Percentiles rank a stretch among this genome's conserved stretches.
These are phyloP conservation scores for Takifugu rubripes DNA, from an alignment of 2,797 vertebrate genomes.

Conservation along the genomic window DNA sequence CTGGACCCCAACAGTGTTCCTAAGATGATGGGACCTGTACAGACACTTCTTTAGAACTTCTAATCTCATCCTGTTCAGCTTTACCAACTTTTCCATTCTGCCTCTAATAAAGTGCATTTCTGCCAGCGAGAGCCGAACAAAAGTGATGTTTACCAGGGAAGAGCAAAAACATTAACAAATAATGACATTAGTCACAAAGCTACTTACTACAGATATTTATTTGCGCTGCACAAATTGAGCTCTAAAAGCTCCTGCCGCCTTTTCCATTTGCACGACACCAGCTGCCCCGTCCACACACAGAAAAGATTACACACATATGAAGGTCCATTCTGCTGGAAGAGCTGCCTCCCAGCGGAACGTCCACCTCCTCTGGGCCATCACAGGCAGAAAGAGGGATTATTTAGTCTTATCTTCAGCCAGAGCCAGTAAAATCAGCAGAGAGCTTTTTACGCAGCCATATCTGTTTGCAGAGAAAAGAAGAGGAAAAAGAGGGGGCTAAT, in stretches of 20 bases:
- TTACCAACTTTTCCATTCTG: conserved; percentile 14
- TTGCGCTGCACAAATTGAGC: conserved; percentile 12
- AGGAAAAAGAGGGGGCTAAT: conserved; percentile 39
- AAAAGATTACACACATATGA: conserved; percentile 25
- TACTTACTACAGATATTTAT: conserved; percentile 18
- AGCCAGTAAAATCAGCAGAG: conserved; percentile 75
- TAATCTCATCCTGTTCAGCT: conserved; percentile 16
- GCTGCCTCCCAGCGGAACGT: conserved; percentile 57
- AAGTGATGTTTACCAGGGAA: background rate
- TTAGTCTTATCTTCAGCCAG: conserved; percentile 66
- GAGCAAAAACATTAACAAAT: conserved; percentile 3
- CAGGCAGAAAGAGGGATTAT: conserved; percentile 57
- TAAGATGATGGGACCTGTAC: conserved; percentile 33
- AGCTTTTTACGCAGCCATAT: conserved; percentile 62
- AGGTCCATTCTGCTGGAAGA: conserved; percentile 36
- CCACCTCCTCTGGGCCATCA: conserved; percentile 60
- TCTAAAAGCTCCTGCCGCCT: conserved; percentile 46
- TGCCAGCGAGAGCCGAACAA: background rate
- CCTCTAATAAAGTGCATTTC: background rate
- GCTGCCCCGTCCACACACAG: conserved; percentile 31
- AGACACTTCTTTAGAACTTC: conserved; percentile 31
- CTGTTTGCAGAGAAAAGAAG: conserved; percentile 60
- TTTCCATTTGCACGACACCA: conserved; percentile 52
- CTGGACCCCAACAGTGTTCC: conserved; percentile 29
- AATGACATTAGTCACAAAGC: conserved; percentile 9